A percentile compares a stretch with the other conserved stretches of the same genome.
Conservation (phyloP, 2,113 vertebrate species). For the Casuarius casuarius region DNA sequence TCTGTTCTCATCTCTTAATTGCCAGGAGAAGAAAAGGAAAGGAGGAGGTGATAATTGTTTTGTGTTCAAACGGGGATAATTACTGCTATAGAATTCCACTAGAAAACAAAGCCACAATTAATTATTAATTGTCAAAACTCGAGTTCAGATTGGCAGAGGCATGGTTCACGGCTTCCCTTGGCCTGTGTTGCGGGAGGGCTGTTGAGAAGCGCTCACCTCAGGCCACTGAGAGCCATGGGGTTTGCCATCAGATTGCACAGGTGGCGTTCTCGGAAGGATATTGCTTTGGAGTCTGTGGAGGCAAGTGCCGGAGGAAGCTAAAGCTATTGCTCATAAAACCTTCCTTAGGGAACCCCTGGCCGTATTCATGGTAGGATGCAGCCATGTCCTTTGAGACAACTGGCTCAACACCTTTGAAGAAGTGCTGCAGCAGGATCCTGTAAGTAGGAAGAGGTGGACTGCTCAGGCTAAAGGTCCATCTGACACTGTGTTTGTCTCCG, state of each 20-base stretch:
- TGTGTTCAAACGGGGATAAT: conserved; percentile 49
- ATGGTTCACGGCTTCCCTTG: accelerated
- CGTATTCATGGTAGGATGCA: accelerated
- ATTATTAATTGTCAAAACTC: not conserved
- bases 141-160: accelerated
- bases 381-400: accelerated
- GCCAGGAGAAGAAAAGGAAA: not conserved
- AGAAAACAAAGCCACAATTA: conserved; percentile 22
- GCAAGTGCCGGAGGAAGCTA: not conserved
- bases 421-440: not conserved
- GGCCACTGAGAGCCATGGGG: accelerated
- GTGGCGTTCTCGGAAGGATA: accelerated
- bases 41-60: not conserved
- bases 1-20: not conserved
- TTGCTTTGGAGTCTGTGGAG: not conserved
- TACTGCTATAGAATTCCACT: conserved; percentile 20
- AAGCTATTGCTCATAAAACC: not conserved
- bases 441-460: not conserved
- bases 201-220: accelerated
- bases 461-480: not conserved
- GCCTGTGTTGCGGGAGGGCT: accelerated
- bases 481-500: not conserved
- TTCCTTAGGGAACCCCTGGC: not conserved
- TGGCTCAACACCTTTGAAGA: not conserved
- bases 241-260: not conserved